Conservation (phyloP, 2,113 vertebrate genomes). For the Nesoenas mayeri region DNA sequence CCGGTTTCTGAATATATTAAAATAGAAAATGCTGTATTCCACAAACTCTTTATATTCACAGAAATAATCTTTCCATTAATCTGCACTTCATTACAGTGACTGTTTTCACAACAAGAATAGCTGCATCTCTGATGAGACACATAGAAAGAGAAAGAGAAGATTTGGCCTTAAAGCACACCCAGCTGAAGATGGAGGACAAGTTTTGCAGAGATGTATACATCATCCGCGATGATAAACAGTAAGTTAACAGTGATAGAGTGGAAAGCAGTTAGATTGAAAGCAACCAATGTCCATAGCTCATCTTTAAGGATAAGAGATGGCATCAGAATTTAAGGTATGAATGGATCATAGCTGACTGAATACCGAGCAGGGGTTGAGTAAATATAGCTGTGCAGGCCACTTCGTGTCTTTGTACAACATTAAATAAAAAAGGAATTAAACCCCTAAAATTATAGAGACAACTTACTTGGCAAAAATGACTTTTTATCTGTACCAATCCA, state of each 20-base stretch:
- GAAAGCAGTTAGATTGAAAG: neutral
- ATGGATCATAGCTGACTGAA: neutral
- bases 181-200: neutral
- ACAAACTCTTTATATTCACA: neutral
- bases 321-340: neutral
- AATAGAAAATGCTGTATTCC: neutral
- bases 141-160: neutral
- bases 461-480: neutral
- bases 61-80: constrained; percentile 18
- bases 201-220: neutral
- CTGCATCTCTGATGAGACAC: neutral
- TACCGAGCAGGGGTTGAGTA: neutral
- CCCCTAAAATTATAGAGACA: neutral
- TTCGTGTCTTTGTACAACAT: neutral
- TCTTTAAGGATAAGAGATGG: neutral
- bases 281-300: neutral
- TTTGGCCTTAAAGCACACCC: neutral
- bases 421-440: neutral
- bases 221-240: neutral
- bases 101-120: neutral
- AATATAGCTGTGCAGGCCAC: neutral
- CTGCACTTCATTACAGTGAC: neutral
- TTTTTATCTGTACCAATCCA: neutral
- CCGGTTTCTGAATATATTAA: neutral
- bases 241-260: neutral